Evolutionary conservation across 2,113 vertebrate species (phyloP), one percentile per base, ranked within the genome.

Genomic region (Epinephelus moara): DNA sequence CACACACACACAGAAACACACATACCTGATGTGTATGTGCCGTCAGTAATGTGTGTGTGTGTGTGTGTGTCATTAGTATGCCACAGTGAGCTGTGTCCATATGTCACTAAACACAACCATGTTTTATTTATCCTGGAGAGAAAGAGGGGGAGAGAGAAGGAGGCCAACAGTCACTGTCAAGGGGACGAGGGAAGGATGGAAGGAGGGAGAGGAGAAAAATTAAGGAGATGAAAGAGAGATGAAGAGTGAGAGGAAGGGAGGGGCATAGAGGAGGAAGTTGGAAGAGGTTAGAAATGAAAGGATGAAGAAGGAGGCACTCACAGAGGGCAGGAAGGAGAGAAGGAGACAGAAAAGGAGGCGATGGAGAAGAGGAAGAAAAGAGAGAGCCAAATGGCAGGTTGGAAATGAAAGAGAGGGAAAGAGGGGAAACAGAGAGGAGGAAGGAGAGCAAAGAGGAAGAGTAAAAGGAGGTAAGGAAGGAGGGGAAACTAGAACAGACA

Each of bases 41-140:
- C 9, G 21, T n/a, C n/a, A 52, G 18, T 52, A 52, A 45, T 67
- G 67, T 69, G 67, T 77, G 72, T 61, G 64, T 27, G 27, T 81
- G 88, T 81, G 92, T 76, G 88, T 85, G 85, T 85, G 89, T 90
- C 81, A 94, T 94, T 94, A 93, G 93, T 94, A 93, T 94, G 91
- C 93, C 89, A 89, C 91, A 91, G 88, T 92, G 90, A 89, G 92
- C 88, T 75, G 89, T 90, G 91, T 93, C 93, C 93, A 93, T 93
- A 94, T 93, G 93, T 93, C 93, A 91, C 93, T 89, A 93, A 93
- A 93, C 88, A 92, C 91, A 92, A 88, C 60, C 91, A 92, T 93
- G 91, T 93, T 93, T 94, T 93, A 94, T 93, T 92, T 91, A 94
- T 93, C 83, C 88, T 85, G 62, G 67, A 84, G 69, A 81, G 70